Base-by-base conservation (phyloP, 2,888 invertebrate genomes). In the Trichogramma evanescens region DNA sequence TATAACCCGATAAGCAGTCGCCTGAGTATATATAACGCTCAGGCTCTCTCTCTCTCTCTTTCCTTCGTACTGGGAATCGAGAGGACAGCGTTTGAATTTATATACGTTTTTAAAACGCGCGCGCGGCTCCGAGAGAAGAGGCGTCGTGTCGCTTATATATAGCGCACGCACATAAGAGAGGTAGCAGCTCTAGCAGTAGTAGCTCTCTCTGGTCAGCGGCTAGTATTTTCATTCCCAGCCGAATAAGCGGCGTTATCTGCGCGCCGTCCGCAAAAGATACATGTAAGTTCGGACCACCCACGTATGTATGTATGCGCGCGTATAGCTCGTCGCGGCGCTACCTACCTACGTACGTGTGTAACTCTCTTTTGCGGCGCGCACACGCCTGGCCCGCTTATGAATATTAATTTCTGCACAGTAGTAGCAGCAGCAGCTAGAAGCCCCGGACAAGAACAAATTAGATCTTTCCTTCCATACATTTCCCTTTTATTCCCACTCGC, bases 211-310 rank as follows among this genome's bases (percentile, higher is more conserved):
- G 40, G 39, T 69, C 71, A 69, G 71, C 67, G 74, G 74, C 70
- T 72, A 72, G 74, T 76, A 75, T 76, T 76, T 76, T 76, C 74
- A 76, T 76, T 76, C 70, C 72, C 70, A 71, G 26, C 26, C 26
- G 26, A 26, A 26, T 26, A 49, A 39, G 59, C 59, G 72, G 71
- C 74, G 76, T 74, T 76, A 76, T 76, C 77, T 0, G 64, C 66
- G 66, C 61, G 67, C 71, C 69, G 68, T 68, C 69, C 68, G 73
- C 76, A 72, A 75, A 77, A 77, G 77, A 77, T 77, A 77, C 76
- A 77, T 76, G 77, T 76, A 77, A 77, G 77, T 77, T 77, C 77
- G 76, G 73, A 76, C 76, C 76, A 76, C 77, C 76, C 76, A 74
- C 74, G 74, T 73, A 76, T 26, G 26, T 26, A 26, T 26, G 26